Evolutionary conservation across 2,888 invertebrate species (phyloP).

Genomic region (Apoda limacodes): DNA sequence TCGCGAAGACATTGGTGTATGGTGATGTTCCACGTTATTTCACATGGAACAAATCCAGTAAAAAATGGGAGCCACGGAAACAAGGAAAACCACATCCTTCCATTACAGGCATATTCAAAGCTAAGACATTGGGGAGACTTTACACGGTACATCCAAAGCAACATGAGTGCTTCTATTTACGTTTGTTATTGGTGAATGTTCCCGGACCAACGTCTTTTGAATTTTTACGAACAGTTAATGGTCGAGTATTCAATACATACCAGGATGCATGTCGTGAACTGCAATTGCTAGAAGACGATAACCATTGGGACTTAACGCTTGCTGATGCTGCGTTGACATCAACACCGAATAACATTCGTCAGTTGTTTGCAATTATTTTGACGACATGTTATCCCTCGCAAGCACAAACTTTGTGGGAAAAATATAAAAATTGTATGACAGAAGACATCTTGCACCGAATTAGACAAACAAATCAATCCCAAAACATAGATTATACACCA

Average conservation of each 20-base stretch:
- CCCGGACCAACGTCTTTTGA: constrained; percentile 21
- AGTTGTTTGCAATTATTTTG: constrained; percentile 24
- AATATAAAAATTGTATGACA: constrained; percentile 23
- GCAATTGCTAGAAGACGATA: constrained; percentile 22
- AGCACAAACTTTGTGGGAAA: constrained; percentile 20
- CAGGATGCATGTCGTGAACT: constrained; percentile 21
- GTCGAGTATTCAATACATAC: constrained; percentile 17
- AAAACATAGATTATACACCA: constrained; percentile 17
- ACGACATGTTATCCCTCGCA: constrained; percentile 21
- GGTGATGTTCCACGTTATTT: constrained; percentile 12
- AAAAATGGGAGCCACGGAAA: constrained; percentile 15
- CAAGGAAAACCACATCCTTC: constrained; percentile 14
- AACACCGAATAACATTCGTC: constrained; percentile 17
- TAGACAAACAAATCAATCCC: constrained; percentile 14
- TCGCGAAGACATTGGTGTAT: constrained; percentile 14
- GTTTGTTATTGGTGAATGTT: too few relatives aligned
- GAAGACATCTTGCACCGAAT: constrained; percentile 21
- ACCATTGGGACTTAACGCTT: constrained; percentile 11
- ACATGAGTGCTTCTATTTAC: constrained; percentile 19
- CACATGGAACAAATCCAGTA: constrained; percentile 11
- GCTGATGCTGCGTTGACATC: constrained; percentile 9
- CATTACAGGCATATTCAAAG: constrained; percentile 13
- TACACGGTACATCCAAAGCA: constrained; percentile 17
- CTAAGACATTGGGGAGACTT: constrained; percentile 11
- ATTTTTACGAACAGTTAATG: constrained; percentile 21